phyloP scores from a whole-genome alignment of 2,113 vertebrate genomes.

The Oxygymnocypris stewartii region DNA sequence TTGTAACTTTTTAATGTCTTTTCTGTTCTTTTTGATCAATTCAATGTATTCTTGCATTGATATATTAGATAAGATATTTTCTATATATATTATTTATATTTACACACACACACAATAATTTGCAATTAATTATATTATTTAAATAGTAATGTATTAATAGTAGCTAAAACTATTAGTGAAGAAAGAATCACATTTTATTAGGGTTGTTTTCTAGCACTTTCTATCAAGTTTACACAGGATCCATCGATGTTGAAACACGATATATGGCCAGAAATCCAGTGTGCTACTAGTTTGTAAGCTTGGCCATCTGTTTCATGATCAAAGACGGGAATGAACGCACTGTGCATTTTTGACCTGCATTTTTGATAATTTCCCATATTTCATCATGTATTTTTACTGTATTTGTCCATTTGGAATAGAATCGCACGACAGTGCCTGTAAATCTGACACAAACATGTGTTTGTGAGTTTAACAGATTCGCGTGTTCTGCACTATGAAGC shows the following conservation, averaged over 20 bases:
- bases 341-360: background rate
- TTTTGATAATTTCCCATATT: constrained; percentile 23
- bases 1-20: background rate
- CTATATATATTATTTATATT: background rate
- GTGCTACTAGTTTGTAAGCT: background rate
- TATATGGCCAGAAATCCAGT: background rate
- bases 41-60: background rate
- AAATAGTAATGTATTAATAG: background rate
- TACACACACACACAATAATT: too few species aligned
- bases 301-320: constrained; percentile 14
- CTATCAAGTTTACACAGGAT: background rate
- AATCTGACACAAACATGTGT: background rate
- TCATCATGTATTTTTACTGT: constrained; percentile 4
- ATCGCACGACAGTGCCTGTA: constrained; percentile 17
- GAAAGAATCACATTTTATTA: background rate
- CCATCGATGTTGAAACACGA: background rate
- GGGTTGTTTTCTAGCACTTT: background rate
- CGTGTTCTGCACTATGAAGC: background rate
- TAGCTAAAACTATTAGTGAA: background rate
- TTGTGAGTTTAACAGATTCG: background rate
- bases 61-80: background rate
- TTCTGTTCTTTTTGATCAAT: background rate
- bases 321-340: background rate
- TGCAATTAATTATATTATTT: background rate
- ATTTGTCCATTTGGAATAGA: constrained; percentile 33